phyloP scores from a whole-genome alignment of 1,140 invertebrate genomes.

The Drosophila sucinea region DNA sequence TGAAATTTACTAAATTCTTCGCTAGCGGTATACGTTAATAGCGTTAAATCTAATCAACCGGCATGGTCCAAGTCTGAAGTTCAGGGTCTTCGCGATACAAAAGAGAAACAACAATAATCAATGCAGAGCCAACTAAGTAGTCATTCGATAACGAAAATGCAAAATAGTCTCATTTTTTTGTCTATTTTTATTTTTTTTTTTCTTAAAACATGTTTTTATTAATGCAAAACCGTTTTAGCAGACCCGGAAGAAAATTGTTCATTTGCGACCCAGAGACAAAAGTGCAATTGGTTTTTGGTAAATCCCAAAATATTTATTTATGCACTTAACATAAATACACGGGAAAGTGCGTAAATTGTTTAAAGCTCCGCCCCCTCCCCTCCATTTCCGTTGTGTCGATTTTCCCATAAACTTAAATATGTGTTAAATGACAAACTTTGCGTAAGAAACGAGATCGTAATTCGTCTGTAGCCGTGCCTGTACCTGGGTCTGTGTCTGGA shows the following conservation, averaged over 20 bases:
- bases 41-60: slow-evolving; percentile 28
- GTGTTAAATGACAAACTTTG: slow-evolving; percentile 49
- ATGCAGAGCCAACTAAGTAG: slow-evolving; percentile 34
- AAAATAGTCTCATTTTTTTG: slow-evolving; percentile 55
- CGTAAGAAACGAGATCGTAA: slow-evolving; percentile 34
- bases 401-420: slow-evolving; percentile 32
- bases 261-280: slow-evolving; percentile 26
- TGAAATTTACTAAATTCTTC: slow-evolving; percentile 26
- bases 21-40: slow-evolving; percentile 38
- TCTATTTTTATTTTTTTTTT: slow-evolving; percentile 5
- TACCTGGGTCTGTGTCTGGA: neutral
- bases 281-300: slow-evolving; percentile 17
- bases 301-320: slow-evolving; percentile 43
- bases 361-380: neutral
- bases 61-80: slow-evolving; percentile 55
- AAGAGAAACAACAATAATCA: slow-evolving; percentile 56
- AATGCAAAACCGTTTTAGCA: slow-evolving; percentile 43
- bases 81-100: slow-evolving; percentile 60
- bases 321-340: slow-evolving; percentile 38
- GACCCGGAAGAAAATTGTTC: slow-evolving; percentile 57
- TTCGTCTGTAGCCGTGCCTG: neutral
- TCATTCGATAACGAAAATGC: slow-evolving; percentile 55
- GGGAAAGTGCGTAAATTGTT: slow-evolving; percentile 38
- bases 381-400: neutral
- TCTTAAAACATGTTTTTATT: slow-evolving; percentile 38